These are phyloP conservation scores for Pseudoatta argentina DNA, from an alignment of 1,140 invertebrate species.

Conservation along the genomic window DNA sequence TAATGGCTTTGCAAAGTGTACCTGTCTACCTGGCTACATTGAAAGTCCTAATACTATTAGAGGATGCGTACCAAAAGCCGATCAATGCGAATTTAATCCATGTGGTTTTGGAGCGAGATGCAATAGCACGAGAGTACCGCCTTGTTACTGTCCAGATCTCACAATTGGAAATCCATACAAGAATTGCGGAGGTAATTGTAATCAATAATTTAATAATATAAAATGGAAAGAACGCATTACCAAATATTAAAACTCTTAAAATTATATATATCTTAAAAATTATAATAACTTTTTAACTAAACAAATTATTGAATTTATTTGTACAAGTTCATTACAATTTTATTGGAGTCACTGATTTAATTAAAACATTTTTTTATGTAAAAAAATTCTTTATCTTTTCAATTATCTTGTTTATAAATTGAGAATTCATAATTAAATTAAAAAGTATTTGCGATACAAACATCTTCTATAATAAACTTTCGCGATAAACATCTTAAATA, in stretches of 20 bases:
- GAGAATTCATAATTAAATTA: neutral
- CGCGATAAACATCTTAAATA: neutral
- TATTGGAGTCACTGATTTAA: neutral
- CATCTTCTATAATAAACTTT: neutral
- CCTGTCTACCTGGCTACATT: conserved; percentile 93
- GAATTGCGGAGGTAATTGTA: conserved; percentile 87
- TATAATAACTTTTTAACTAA: conserved; percentile 3
- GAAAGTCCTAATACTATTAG: conserved; percentile 95
- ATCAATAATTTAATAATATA: neutral
- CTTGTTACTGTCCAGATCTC: conserved; percentile 93
- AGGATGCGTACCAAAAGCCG: conserved; percentile 92
- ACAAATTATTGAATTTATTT: no score
- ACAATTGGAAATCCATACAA: conserved; percentile 93
- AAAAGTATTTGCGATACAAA: neutral
- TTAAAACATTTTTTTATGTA: neutral
- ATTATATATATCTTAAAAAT: conserved; percentile 16
- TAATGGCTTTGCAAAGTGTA: conserved; percentile 96
- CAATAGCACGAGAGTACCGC: conserved; percentile 91
- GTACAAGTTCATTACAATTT: neutral
- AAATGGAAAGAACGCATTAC: neutral
- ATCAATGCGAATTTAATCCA: conserved; percentile 93
- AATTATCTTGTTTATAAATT: neutral
- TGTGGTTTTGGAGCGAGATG: conserved; percentile 93
- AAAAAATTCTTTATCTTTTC: neutral
- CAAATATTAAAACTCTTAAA: neutral